A percentile compares a stretch with the other conserved stretches of the same genome.
phyloP scores from a whole-genome alignment of 2,113 vertebrate species.

The Gallinago paraguaiae region DNA sequence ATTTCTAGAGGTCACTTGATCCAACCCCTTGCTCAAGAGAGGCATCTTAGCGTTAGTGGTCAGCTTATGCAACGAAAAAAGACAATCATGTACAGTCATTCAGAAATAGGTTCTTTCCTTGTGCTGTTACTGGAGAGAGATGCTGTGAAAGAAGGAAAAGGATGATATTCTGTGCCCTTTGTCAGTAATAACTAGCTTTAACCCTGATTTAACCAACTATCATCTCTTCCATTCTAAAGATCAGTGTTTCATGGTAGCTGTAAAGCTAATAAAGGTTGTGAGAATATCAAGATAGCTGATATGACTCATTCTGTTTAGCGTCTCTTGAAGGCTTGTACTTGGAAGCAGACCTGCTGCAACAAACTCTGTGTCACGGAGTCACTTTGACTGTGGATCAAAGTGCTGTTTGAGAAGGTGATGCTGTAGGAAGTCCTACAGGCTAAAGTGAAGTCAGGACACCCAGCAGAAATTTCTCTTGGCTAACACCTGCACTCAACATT shows the following conservation, averaged over 20 bases:
- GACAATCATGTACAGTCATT: not conserved
- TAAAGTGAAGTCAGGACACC: not conserved
- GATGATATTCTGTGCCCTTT: not conserved
- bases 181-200: conserved; percentile 4
- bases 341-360: conserved; percentile 12
- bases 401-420: not conserved
- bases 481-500: not conserved
- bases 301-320: not conserved
- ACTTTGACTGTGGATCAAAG: not conserved
- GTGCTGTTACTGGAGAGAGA: not conserved
- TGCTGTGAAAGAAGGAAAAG: not conserved
- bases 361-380: not conserved
- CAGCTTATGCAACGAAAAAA: not conserved
- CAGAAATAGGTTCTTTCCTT: not conserved
- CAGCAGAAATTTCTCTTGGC: not conserved
- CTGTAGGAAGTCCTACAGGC: not conserved
- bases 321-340: not conserved
- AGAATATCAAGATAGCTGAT: not conserved
- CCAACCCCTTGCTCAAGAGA: not conserved
- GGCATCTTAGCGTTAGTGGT: not conserved
- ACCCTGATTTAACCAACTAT: not conserved
- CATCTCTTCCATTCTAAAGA: not conserved
- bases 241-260: not conserved
- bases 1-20: not conserved
- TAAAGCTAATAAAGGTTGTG: not conserved